A percentile compares a stretch with the other conserved stretches of the same genome.
These are phyloP conservation scores for Hirtodrosophila trivittata DNA, from an alignment of 2,888 invertebrate genomes.

Conservation along the genomic window DNA sequence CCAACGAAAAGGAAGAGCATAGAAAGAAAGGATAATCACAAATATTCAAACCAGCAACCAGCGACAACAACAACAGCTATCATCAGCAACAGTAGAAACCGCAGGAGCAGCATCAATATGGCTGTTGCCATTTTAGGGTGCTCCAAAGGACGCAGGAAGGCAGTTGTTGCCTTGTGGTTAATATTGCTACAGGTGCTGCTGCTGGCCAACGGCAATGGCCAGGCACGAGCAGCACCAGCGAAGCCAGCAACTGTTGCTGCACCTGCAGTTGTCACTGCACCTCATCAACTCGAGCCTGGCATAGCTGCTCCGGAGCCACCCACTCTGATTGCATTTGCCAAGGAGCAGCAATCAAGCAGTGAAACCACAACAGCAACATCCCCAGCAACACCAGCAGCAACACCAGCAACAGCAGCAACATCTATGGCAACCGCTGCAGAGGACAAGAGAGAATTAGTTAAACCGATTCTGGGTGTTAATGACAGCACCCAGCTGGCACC, in stretches of 20 bases:
- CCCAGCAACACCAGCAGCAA: neutral
- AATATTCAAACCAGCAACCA: slow-evolving; percentile 23
- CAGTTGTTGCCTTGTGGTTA: slow-evolving; percentile 36
- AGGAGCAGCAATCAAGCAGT: slow-evolving; percentile 1
- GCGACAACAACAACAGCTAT: slow-evolving; percentile 1
- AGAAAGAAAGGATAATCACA: slow-evolving; percentile 34
- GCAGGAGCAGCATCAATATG: slow-evolving; percentile 34
- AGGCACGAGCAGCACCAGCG: slow-evolving; percentile 30
- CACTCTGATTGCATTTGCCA: no score
- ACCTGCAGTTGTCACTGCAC: neutral
- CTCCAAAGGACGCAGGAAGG: slow-evolving; percentile 35
- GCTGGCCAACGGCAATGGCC: slow-evolving; percentile 26
- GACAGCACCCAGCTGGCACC: no score
- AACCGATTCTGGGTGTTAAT: no score
- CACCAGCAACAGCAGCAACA: neutral
- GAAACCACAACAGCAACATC: neutral
- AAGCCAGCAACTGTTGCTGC: slow-evolving; percentile 28
- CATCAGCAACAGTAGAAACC: slow-evolving; percentile 29
- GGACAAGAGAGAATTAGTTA: slow-evolving; percentile 1
- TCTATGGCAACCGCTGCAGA: slow-evolving; percentile 4
- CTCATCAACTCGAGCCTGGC: no score
- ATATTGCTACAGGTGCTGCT: slow-evolving; percentile 44
- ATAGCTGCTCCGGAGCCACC: no score
- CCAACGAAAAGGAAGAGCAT: neutral
- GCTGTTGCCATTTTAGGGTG: slow-evolving; percentile 37